Evolutionary conservation across 1,140 invertebrate species (phyloP).

Genomic region (Tetramorium parvispinum): DNA sequence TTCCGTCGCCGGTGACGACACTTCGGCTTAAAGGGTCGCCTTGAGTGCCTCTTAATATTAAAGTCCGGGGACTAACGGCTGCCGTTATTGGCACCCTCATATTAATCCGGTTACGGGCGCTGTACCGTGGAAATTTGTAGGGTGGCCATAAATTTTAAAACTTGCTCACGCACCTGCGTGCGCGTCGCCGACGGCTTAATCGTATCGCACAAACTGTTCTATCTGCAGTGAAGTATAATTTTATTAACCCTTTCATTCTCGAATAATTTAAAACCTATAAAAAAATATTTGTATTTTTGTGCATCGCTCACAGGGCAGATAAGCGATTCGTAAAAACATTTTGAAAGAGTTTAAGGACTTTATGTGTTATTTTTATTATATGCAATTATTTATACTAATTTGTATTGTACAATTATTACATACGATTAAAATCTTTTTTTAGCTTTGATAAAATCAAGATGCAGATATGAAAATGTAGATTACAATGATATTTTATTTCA

Average conservation of each 20-base stretch:
- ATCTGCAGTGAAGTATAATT: neutral
- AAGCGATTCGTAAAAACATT: neutral
- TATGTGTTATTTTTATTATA: neutral
- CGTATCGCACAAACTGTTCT: conserved; percentile 43
- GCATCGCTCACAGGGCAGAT: neutral
- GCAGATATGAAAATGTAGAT: neutral
- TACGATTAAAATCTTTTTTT: neutral
- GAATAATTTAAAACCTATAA: neutral
- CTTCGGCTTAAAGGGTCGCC: conserved; percentile 48
- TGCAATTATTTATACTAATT: neutral
- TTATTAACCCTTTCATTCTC: neutral
- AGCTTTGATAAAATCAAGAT: neutral
- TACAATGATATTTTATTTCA: neutral
- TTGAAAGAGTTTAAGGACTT: neutral
- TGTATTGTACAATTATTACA: neutral
- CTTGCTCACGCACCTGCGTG: conserved; percentile 67
- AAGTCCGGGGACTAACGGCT: conserved; percentile 45
- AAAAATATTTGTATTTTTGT: neutral
- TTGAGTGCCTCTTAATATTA: conserved; percentile 74
- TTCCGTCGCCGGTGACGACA: conserved; percentile 45
- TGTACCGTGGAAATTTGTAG: conserved; percentile 63
- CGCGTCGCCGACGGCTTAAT: conserved; percentile 59
- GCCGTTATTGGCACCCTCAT: conserved; percentile 69
- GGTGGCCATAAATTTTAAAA: conserved; percentile 75
- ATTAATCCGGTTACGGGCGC: conserved; percentile 68